Conservation (phyloP, 2,113 vertebrate species). For the Myrmecophaga tridactyla region DNA sequence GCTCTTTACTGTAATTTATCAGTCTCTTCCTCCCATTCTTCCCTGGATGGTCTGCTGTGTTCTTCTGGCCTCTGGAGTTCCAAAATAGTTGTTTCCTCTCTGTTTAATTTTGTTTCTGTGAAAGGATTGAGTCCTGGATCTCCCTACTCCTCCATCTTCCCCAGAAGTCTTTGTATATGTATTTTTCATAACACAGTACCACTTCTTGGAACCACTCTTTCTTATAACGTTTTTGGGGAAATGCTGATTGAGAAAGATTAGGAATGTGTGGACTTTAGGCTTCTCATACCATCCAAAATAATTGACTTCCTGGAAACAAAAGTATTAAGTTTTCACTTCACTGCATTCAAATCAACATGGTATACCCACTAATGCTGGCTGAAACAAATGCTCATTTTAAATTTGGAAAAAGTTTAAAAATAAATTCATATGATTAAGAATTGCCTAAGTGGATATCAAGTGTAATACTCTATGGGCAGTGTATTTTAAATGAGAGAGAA, state of each 20-base stretch:
- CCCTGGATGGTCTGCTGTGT: too few relatives aligned
- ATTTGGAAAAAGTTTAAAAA: slow-evolving; percentile 6
- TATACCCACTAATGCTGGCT: background rate
- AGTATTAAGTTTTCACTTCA: slow-evolving; percentile 38
- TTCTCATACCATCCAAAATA: slow-evolving; percentile 7
- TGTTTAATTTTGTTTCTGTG: background rate
- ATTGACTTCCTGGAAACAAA: slow-evolving; percentile 23
- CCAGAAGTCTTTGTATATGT: background rate
- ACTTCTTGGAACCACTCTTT: background rate
- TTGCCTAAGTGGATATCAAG: slow-evolving; percentile 19
- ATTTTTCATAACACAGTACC: background rate
- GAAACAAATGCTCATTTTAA: background rate
- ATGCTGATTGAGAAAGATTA: background rate
- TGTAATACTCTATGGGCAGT: background rate
- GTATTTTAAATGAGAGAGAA: slow-evolving; percentile 27
- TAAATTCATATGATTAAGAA: slow-evolving; percentile 26
- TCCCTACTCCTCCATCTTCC: too few relatives aligned
- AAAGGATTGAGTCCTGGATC: too few relatives aligned
- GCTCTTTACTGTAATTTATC: too few relatives aligned
- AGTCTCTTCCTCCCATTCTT: too few relatives aligned
- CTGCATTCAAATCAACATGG: background rate
- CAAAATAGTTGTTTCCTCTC: too few relatives aligned
- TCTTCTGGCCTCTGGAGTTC: too few relatives aligned
- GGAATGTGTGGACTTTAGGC: background rate
- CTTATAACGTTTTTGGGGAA: background rate